Percentiles rank a stretch among this genome's conserved stretches.
phyloP scores from a whole-genome alignment of 2,888 invertebrate genomes.

The Mythimna pallens region DNA sequence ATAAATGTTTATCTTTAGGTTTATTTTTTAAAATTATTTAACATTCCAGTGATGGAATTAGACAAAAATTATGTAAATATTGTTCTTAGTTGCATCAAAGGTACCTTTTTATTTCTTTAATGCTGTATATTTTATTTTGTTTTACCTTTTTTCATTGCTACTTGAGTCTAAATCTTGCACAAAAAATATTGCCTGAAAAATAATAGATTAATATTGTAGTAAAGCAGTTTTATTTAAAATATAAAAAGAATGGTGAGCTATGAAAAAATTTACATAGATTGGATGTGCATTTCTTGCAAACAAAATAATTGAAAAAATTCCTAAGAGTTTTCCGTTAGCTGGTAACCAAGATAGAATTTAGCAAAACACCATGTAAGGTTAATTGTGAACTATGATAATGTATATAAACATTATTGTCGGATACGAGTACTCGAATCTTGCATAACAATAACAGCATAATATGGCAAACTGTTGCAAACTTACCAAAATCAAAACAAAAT shows the following conservation, averaged over 20 bases:
- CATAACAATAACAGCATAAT: no score
- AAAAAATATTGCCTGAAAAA: conserved; percentile 73
- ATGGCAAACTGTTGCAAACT: no score
- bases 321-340: not conserved
- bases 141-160: conserved; percentile 56
- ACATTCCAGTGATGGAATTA: conserved; percentile 88
- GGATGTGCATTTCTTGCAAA: not conserved
- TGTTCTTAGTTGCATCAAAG: conserved; percentile 65
- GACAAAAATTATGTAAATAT: conserved; percentile 73
- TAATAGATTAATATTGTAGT: conserved; percentile 67
- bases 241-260: not conserved
- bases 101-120: conserved; percentile 59
- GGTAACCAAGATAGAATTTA: not conserved
- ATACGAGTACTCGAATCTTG: no score
- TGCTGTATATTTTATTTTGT: conserved; percentile 60
- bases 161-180: conserved; percentile 68
- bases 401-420: no score
- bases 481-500: no score
- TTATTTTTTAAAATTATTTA: conserved; percentile 74
- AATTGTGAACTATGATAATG: no score
- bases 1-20: conserved; percentile 67
- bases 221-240: conserved; percentile 51
- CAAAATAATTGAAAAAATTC: not conserved
- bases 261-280: not conserved
- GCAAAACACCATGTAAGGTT: not conserved